These are phyloP conservation scores for Fulmarus glacialis DNA, from an alignment of 2,113 vertebrate species.

Conservation along the genomic window DNA sequence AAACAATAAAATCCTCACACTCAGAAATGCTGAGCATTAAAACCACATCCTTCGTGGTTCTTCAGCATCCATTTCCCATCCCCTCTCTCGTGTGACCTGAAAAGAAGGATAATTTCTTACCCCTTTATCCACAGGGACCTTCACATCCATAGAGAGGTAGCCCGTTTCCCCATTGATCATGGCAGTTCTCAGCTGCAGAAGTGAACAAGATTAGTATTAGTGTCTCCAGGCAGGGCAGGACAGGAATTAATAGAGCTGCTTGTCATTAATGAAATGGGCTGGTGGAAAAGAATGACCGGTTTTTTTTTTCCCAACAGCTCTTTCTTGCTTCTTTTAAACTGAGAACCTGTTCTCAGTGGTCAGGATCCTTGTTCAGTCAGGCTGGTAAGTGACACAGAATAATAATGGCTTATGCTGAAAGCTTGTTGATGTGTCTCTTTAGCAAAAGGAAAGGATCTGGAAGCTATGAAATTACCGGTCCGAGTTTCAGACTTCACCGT, in stretches of 20 bases:
- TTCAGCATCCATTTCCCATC: background rate
- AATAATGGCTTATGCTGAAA: background rate
- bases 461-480: background rate
- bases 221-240: background rate
- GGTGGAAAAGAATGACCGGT: background rate
- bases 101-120: slow-evolving; percentile 76
- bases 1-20: background rate
- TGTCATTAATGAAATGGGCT: background rate
- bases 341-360: background rate
- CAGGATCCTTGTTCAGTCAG: background rate
- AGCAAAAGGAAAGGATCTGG: background rate
- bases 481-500: background rate
- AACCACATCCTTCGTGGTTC: background rate
- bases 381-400: background rate
- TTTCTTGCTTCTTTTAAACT: background rate
- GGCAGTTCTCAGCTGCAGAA: slow-evolving; percentile 87
- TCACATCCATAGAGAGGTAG: slow-evolving; percentile 88
- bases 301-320: background rate
- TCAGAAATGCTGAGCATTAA: background rate
- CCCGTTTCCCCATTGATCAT: slow-evolving; percentile 95
- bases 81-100: background rate
- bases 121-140: slow-evolving; percentile 90
- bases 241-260: background rate
- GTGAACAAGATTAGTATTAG: slow-evolving; percentile 23
- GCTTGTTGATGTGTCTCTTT: background rate